Evolutionary conservation across 2,113 vertebrate species (phyloP).

Genomic region (Herpetotheres cachinnans): DNA sequence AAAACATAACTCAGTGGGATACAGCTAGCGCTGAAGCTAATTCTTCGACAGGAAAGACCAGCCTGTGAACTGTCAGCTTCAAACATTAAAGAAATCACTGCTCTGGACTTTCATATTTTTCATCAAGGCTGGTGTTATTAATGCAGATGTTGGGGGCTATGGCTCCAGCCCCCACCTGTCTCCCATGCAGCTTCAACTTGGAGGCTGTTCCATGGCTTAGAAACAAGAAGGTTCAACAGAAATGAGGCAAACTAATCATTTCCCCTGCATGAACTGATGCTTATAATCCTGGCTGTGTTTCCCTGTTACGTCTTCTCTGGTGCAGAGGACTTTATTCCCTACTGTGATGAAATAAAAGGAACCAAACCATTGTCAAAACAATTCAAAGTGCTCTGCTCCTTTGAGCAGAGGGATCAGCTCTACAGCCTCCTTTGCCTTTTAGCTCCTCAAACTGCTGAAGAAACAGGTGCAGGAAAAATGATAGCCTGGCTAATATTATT

Average conservation of each 20-base stretch:
- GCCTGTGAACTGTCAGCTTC: not conserved
- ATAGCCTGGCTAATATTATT: not conserved
- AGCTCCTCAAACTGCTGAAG: not conserved
- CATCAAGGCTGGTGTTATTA: not conserved
- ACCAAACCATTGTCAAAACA: not conserved
- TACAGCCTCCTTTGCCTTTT: not conserved
- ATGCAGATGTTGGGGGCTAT: not conserved
- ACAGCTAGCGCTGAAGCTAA: not conserved
- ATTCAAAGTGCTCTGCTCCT: not conserved
- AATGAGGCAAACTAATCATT: not conserved
- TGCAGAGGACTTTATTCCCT: conserved; percentile 4
- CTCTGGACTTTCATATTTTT: not conserved
- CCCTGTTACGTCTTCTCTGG: not conserved
- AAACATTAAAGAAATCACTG: not conserved
- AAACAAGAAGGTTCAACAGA: not conserved
- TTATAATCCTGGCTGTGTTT: conserved; percentile 1
- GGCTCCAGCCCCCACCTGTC: not conserved
- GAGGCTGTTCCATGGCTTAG: not conserved
- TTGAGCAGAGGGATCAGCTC: not conserved
- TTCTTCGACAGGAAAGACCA: not conserved
- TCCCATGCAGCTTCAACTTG: not conserved
- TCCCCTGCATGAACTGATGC: not conserved
- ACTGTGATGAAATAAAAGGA: conserved; percentile 29
- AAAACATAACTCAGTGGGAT: not conserved
- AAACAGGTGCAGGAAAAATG: not conserved